Evolutionary conservation across 1,140 invertebrate species (phyloP).

Genomic region (Dendroctonus valens): DNA sequence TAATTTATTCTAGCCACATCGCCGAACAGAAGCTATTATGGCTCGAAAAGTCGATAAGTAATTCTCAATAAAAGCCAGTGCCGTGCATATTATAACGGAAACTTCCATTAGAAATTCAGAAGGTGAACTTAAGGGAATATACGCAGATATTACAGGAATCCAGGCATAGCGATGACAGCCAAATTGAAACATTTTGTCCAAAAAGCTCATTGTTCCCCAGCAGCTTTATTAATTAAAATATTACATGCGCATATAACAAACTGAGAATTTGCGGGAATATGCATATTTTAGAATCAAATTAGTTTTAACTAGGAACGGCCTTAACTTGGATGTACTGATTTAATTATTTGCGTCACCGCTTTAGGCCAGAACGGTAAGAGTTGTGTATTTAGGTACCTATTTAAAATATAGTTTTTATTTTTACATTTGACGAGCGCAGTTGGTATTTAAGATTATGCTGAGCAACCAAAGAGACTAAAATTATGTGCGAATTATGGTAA

Average conservation of each 20-base stretch:
- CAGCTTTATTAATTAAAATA: conserved; percentile 31
- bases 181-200: conserved; percentile 27
- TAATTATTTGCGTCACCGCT: too few species aligned
- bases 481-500: too few species aligned
- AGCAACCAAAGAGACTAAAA: too few species aligned
- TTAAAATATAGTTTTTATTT: too few species aligned
- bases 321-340: neutral
- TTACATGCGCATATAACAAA: conserved; percentile 16
- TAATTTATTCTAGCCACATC: conserved; percentile 2
- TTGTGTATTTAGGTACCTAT: too few species aligned
- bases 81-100: conserved; percentile 5
- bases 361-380: too few species aligned
- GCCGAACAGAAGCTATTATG: conserved; percentile 2
- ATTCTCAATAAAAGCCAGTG: conserved; percentile 9
- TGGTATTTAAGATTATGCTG: too few species aligned
- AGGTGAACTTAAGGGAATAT: conserved; percentile 6
- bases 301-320: conserved; percentile 14
- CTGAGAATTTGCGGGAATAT: conserved; percentile 13
- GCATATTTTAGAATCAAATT: conserved; percentile 25
- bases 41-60: conserved; percentile 14
- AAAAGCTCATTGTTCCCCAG: conserved; percentile 18
- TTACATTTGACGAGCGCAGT: too few species aligned
- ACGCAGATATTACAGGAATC: conserved; percentile 9
- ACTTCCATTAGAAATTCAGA: conserved; percentile 21
- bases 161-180: conserved; percentile 21